phyloP scores from a whole-genome alignment of 2,113 vertebrate species.

The Psophia crepitans region DNA sequence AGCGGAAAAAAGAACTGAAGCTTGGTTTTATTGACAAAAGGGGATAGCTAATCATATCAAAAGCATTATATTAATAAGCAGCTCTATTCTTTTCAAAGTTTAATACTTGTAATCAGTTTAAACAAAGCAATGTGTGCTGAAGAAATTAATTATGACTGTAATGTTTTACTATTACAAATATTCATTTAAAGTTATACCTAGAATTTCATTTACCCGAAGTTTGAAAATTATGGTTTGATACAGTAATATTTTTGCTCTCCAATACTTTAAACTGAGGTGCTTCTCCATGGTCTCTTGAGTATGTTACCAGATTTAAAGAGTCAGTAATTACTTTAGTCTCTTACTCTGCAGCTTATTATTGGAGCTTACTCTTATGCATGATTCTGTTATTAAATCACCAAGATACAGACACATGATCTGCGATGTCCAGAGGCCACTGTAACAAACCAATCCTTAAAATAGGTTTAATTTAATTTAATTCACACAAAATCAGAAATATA shows the following conservation, averaged over 20 bases:
- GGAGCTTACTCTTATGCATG: neutral
- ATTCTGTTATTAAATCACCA: neutral
- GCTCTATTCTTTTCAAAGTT: neutral
- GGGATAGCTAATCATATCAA: neutral
- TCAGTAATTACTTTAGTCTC: neutral
- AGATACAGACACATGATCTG: neutral
- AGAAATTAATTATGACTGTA: neutral
- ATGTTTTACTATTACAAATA: neutral
- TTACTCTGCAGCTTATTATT: neutral
- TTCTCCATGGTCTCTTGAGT: neutral
- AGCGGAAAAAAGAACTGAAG: neutral
- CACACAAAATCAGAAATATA: neutral
- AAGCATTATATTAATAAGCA: neutral
- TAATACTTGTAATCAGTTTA: neutral
- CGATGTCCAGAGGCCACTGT: neutral
- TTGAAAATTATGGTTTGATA: neutral
- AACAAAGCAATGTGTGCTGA: neutral
- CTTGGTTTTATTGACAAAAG: neutral
- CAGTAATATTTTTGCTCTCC: neutral
- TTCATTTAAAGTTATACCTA: neutral
- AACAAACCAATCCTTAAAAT: neutral
- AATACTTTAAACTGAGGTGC: neutral
- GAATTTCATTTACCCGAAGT: neutral
- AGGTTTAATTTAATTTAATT: neutral
- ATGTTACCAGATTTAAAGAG: neutral